Conservation (phyloP, 2,888 invertebrate species). For the Cantharis rustica region DNA sequence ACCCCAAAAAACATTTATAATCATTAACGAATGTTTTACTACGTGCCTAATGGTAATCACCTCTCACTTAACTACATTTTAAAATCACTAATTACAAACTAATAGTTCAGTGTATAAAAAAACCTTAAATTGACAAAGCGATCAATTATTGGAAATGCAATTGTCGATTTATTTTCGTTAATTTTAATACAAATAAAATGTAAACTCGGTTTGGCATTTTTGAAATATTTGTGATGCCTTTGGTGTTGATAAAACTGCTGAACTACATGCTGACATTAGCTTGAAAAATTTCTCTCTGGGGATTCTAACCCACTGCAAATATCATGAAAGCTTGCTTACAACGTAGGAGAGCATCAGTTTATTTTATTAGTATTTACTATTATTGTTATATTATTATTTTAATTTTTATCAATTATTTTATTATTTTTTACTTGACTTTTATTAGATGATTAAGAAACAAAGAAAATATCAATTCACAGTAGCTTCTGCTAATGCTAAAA, state of each 20-base stretch:
- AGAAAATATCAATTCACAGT: neutral
- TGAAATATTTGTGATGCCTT: neutral
- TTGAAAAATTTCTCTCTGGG: neutral
- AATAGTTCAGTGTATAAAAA: constrained; percentile 1
- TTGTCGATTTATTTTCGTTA: neutral
- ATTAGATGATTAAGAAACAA: neutral
- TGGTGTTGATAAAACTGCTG: neutral
- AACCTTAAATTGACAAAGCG: neutral
- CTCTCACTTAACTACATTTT: constrained; percentile 4
- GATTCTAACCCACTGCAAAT: neutral
- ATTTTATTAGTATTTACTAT: neutral
- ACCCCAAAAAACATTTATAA: constrained; percentile 4
- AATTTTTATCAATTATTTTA: neutral
- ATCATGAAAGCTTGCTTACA: neutral
- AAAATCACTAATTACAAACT: constrained; percentile 13
- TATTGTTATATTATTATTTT: neutral
- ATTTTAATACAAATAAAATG: neutral
- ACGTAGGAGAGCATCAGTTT: neutral
- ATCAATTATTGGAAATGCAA: neutral
- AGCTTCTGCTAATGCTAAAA: too few relatives aligned
- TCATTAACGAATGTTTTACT: constrained; percentile 7
- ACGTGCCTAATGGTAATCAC: neutral
- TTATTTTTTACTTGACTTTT: neutral
- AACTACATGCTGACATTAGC: neutral
- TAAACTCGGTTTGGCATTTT: neutral